Base-by-base conservation (phyloP, 2,113 vertebrate genomes). In the Thymallus thymallus region DNA sequence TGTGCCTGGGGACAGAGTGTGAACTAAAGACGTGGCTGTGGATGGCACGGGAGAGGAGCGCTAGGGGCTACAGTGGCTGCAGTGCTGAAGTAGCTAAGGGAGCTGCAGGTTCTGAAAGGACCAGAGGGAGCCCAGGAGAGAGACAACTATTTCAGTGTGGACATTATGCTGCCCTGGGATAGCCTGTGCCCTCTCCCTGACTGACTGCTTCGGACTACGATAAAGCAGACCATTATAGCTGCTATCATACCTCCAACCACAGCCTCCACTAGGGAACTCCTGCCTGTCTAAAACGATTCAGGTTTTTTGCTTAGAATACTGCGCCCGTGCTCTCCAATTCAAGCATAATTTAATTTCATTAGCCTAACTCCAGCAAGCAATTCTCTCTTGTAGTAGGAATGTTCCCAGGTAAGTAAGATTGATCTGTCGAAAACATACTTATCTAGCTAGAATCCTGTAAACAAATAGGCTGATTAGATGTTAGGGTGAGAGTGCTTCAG, bases 81-180 rank as follows among this genome's bases (percentile, higher is more conserved):
- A 20, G 26, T 23, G n/a, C 18, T 41, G 13, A n/a, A 41, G 61
- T 46, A 35, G 69, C 65, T 77, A 66, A 32, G 64, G 30, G 16
- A 24, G 14, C 4, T 26, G 24, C 5, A 4, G 3, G 60, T 24
- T 62, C 60, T 5, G 9, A 26, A 24, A 64, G 26, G 22, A 26
- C 26, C 72, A n/a, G 30, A 4, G 65, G 58, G 62, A 64, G 66
- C 69, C 32, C 26, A 73, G 72, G 35, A 41, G 35, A 41, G 9
- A 12, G 9, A 12, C 35, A 41, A 12, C 35, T 41, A 7, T 14
- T 14, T 6, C 60, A 18, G 35, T 60, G 29, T 46, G 45, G 65
- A 75, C 30, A 60, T 48, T 2, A 41, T 12, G 35, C 35, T 1
- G 20, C 51, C 51, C 23, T 23, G 14, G 20, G 30, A 22, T 13